Conservation (phyloP, 2,113 vertebrate species). For the Paedocypris sp. region DNA sequence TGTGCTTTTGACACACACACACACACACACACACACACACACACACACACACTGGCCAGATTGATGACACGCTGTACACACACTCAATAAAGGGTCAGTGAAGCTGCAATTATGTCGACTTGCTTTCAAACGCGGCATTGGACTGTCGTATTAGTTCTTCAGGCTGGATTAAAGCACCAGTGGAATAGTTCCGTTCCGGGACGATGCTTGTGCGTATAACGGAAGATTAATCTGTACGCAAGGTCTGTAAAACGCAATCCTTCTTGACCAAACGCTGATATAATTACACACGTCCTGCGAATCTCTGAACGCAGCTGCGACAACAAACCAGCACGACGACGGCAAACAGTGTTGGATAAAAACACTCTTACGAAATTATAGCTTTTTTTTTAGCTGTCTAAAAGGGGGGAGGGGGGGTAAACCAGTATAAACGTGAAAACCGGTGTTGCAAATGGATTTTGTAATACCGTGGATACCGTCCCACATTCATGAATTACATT, state of each 20-base stretch:
- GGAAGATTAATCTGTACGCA: constrained; percentile 6
- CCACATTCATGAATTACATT: no score
- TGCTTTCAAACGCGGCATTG: background rate
- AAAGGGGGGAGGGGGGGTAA: no score
- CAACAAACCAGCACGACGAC: constrained; percentile 9
- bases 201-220: background rate
- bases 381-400: no score
- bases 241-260: background rate
- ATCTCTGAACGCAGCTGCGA: constrained; percentile 21
- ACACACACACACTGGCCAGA: background rate
- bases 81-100: background rate
- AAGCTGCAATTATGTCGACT: background rate
- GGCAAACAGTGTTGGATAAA: background rate
- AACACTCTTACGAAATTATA: no score
- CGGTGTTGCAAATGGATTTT: no score
- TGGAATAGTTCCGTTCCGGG: no score
- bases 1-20: no score
- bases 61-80: background rate
- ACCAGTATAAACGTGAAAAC: no score
- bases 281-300: constrained; percentile 20
- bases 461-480: no score
- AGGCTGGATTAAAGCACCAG: no score
- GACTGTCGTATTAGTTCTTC: no score
- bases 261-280: constrained; percentile 13
- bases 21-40: background rate